phyloP scores from a whole-genome alignment of 2,797 vertebrate species.

The Falco naumanni region DNA sequence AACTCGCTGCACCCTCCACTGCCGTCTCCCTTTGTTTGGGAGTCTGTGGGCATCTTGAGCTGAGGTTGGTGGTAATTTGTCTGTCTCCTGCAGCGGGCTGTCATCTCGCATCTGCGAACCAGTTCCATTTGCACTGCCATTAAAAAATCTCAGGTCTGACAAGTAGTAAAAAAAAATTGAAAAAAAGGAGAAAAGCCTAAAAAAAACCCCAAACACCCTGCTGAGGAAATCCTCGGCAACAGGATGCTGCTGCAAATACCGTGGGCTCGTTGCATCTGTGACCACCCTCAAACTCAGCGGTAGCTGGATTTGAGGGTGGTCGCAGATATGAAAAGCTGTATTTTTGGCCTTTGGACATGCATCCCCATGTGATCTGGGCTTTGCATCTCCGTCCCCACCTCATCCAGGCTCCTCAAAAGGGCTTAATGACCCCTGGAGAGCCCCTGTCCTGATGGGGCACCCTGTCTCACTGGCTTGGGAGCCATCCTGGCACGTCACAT shows the following conservation, averaged over 20 bases:
- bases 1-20: background rate
- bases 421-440: background rate
- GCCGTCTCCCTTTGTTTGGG: conserved; percentile 26
- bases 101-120: conserved; percentile 63
- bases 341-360: background rate
- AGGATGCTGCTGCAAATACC: background rate
- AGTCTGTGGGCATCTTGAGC: conserved; percentile 33
- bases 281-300: background rate
- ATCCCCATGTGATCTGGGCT: background rate
- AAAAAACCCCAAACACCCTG: background rate
- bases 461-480: background rate
- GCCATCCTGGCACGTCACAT: background rate
- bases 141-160: conserved; percentile 68
- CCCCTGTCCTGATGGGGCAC: background rate
- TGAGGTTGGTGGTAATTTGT: conserved; percentile 58
- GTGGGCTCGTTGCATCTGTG: accelerated
- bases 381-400: background rate
- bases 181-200: background rate
- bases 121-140: conserved; percentile 38
- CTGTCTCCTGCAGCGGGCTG: conserved; percentile 74
- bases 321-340: accelerated
- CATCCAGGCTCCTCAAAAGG: background rate
- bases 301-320: background rate
- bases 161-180: conserved; percentile 42
- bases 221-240: background rate